Evolutionary conservation across 2,113 vertebrate genomes (phyloP), one percentile per base, ranked within the genome.

Genomic region (Malurus melanocephalus): DNA sequence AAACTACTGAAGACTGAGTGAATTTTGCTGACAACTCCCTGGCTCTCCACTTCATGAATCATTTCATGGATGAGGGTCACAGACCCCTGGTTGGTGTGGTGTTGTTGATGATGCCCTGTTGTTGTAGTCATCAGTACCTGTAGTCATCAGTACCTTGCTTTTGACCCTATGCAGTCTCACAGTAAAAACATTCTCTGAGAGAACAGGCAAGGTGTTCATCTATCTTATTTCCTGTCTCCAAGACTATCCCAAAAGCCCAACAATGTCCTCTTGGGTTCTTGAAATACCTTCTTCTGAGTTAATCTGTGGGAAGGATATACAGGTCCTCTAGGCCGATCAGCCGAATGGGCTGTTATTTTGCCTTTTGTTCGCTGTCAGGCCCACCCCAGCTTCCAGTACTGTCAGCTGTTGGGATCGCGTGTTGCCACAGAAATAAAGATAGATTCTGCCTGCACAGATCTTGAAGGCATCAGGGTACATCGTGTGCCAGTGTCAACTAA

Each of bases 71-170:
- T 38, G 14, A 3, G 7, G 23, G 10, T 32, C 71, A 59, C 2
- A 2, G 35, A 43, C 6, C 9, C 26, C 7, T 0, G 0, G 9
- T 2, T 75, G 5, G 7, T 38, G 17, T 0, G 0, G 9, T 67
- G 11, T 7, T 52, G 17, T 19, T 38, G 26, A 60, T 26, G 14
- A 17, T 59, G 32, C 3, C 27, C 26, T 67, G 71, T 8, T 52
- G 26, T 45, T 21, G 26, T 3, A 5, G 27, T 9, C 7, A 73
- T 23, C 0, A 0, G 21, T 35, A 45, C 13, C 27, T 67, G 32
- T 16, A 52, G 26, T 12, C 7, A 73, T 23, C 0, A 0, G 21
- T 35, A 45, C 13, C 27, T 67, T 16, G 52, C 21, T 12, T 38
- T 67, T 6, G 1, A 51, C 35, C 32, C 8, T 52, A 32, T 32